Percentiles rank a stretch among this genome's conserved stretches.
These are phyloP conservation scores for Thumatha senex DNA, from an alignment of 2,888 invertebrate genomes.

Conservation along the genomic window DNA sequence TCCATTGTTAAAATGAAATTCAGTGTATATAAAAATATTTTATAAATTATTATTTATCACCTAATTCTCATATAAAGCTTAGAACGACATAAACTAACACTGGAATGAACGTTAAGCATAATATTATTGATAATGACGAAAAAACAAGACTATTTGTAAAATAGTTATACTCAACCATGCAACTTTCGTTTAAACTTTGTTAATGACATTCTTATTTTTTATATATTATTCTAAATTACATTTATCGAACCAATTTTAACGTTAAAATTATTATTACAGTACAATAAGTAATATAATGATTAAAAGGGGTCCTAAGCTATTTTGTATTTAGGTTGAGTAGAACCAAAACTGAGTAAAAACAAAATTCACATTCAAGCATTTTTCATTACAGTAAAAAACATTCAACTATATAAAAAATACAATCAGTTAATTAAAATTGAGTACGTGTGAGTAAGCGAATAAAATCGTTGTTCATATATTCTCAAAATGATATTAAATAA, in stretches of 20 bases:
- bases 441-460: slow-evolving; percentile 56
- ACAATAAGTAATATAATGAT: neutral
- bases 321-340: slow-evolving; percentile 28
- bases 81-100: slow-evolving; percentile 71
- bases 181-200: neutral
- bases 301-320: neutral
- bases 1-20: slow-evolving; percentile 57
- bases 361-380: slow-evolving; percentile 54
- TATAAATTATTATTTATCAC: slow-evolving; percentile 51
- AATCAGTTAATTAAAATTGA: slow-evolving; percentile 67
- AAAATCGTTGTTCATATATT: slow-evolving; percentile 70
- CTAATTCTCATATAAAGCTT: slow-evolving; percentile 73
- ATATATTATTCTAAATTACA: neutral
- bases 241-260: neutral
- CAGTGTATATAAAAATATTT: slow-evolving; percentile 72
- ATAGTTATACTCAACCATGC: slow-evolving; percentile 37
- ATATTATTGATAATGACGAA: slow-evolving; percentile 52
- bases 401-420: slow-evolving; percentile 42
- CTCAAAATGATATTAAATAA: slow-evolving; percentile 43
- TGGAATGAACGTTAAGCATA: slow-evolving; percentile 80
- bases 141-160: slow-evolving; percentile 43
- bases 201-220: neutral
- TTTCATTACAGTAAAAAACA: slow-evolving; percentile 41
- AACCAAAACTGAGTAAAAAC: slow-evolving; percentile 35
- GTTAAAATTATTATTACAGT: neutral